A percentile compares a stretch with the other conserved stretches of the same genome.
Evolutionary conservation across 1,140 invertebrate species (phyloP).

Genomic region (Temnothorax longispinosus): DNA sequence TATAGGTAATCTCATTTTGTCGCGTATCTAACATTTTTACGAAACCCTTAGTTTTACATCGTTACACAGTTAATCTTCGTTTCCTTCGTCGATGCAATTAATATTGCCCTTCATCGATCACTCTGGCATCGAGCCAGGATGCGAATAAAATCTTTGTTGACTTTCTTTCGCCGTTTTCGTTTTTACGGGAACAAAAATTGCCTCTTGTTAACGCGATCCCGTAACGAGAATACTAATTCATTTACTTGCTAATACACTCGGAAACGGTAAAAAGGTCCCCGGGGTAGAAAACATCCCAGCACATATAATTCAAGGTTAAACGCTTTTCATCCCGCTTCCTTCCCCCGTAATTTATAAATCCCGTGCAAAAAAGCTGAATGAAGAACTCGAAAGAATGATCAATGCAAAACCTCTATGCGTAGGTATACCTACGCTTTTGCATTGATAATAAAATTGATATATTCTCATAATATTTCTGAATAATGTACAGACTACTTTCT

Average conservation of each 20-base stretch:
- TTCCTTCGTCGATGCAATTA: conserved; percentile 29
- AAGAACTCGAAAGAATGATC: background rate
- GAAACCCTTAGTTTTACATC: conserved; percentile 23
- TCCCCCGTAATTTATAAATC: conserved; percentile 26
- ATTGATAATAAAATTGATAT: no score
- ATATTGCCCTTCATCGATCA: conserved; percentile 51
- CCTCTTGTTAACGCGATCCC: conserved; percentile 32
- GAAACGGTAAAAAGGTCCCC: conserved; percentile 26
- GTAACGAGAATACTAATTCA: conserved; percentile 46
- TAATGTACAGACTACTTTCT: conserved; percentile 4
- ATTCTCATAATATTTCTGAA: conserved; percentile 10
- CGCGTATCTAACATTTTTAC: conserved; percentile 9
- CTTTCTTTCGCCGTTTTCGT: conserved; percentile 20
- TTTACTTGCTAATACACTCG: conserved; percentile 49
- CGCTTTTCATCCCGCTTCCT: conserved; percentile 6
- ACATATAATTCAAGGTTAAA: conserved; percentile 45
- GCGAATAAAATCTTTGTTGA: conserved; percentile 46
- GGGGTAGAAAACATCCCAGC: background rate
- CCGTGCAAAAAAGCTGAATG: background rate
- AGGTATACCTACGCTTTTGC: no score
- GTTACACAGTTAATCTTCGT: conserved; percentile 26
- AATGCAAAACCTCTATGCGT: background rate
- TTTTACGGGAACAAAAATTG: conserved; percentile 32
- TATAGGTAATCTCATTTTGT: background rate
- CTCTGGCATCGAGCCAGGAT: conserved; percentile 8